phyloP scores from a whole-genome alignment of 2,888 invertebrate species.

The Campoletis raptor region DNA sequence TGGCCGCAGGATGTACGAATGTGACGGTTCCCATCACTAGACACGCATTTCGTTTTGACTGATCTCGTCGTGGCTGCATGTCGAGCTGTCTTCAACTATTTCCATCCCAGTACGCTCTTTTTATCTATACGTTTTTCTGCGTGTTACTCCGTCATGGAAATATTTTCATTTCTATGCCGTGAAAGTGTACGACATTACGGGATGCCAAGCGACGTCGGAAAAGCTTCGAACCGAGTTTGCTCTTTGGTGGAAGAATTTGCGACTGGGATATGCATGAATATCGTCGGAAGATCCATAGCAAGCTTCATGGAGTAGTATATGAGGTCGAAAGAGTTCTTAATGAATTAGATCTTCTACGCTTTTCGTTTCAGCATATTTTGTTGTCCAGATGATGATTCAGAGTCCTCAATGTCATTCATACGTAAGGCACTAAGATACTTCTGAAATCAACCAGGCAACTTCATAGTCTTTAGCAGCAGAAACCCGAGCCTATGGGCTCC shows the following conservation, averaged over 20 bases:
- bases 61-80: slow-evolving; percentile 40
- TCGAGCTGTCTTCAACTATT: slow-evolving; percentile 44
- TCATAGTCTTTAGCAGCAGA: not conserved
- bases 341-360: not conserved
- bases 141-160: slow-evolving; percentile 18
- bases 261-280: slow-evolving; percentile 15
- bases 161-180: slow-evolving; percentile 26
- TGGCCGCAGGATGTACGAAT: not conserved
- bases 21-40: slow-evolving; percentile 17
- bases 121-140: not conserved
- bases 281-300: not conserved
- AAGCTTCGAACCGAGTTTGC: slow-evolving; percentile 21
- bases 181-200: not conserved
- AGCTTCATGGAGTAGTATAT: not conserved
- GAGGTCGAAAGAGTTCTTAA: not conserved
- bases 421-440: not conserved
- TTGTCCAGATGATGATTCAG: not conserved
- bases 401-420: not conserved
- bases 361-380: not conserved
- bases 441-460: not conserved
- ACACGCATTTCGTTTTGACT: slow-evolving; percentile 45
- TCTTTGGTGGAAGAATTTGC: slow-evolving; percentile 3
- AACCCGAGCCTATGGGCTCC: not conserved
- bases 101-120: slow-evolving; percentile 3
- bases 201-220: slow-evolving; percentile 20